Base-by-base conservation (phyloP, 2,113 vertebrate genomes). In the Marcusenius ussheri region DNA sequence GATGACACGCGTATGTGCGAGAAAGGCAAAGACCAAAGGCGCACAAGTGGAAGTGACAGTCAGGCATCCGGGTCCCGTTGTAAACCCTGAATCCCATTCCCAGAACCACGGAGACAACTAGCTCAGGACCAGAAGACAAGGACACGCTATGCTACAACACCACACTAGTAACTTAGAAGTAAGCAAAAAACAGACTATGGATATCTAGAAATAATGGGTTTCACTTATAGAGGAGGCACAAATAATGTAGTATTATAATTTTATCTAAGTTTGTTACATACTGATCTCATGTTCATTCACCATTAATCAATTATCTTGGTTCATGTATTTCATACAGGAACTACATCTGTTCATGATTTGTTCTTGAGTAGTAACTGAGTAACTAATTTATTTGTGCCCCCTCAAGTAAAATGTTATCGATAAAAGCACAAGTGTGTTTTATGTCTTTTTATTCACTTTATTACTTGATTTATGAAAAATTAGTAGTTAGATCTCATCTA, bases 1-100 rank as follows among this genome's bases (percentile, higher is more conserved):
- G 3, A 21, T 88, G 89, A 31, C 56, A 5, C 11, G 13, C n/a
- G 13, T 45, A 62, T 5, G 42, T 88, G 51, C 90, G 15, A 66
- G 39, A 86, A 58, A 46, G 88, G 89, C 91, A n/a, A 53, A 83
- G 89, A 90, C 53, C 9, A 80, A 56, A 83, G 88, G 2, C 39
- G 24, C 10, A 27, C 42, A 27, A 47, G 47, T 31, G 70, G 17
- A 87, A 89, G 89, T n/a, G 90, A 39, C 19, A 77, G 27, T 2
- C 70, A 53, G 88, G 21, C 1, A 31, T 87, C 35, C 58, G n/a
- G 27, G 15, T 39, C 45, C n/a, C 9, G 4, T 51, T 70, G 24
- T 74, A 85, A 35, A 46, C 42, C 62, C 21, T 0, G 24, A 84
- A 84, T 47, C 3, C 42, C 45, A n/a, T 45, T 83, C 39, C 45